Base-by-base conservation (phyloP, 2,797 vertebrate species). In the Phrynocephalus guinanensis region DNA sequence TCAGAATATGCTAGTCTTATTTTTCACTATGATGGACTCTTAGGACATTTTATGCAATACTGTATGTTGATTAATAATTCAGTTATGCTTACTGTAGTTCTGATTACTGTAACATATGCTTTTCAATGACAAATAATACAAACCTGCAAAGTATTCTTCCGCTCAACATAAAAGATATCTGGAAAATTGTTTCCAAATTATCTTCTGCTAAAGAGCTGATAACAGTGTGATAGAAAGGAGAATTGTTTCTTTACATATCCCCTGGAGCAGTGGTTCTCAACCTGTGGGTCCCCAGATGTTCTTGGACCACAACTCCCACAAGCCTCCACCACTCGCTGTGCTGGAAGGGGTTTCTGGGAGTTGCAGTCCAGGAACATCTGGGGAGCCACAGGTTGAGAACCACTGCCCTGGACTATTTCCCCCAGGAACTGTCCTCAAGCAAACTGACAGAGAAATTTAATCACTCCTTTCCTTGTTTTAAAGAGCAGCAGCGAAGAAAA, bases 11-110 rank as follows among this genome's bases (percentile, higher is more conserved):
- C 67, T 2, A 81, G 75, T 60, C 0, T 0, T 89, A 0, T 0
- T 86, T 67, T 15, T 38, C 6, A 87, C 75, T 81, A 81, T 91
- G 11, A 68, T 30, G 71, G 20, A 2, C 70, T 80, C 87, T 86
- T 44, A 66, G 63, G 86, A 66, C 38, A 30, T 20, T 77, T 82
- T 1, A 38, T 18, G 75, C 5, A 0, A 2, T 66, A 83, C 30
- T 5, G 71, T 89, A 80, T 82, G 86, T 82, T 0, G 18, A 82
- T 6, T 80, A 48, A 0, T 1, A 75, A 63, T 72, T 88, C 20
- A 82, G 60, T 76, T 75, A 50, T 80, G 33, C 6, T 71, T 72
- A 16, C 24, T 28, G 38, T 44, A 44, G 38, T 44, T 44, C 38
- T 44, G 38, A 44, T 44, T 44, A 4, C 38, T 44, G 38, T 44